Evolutionary conservation across 1,140 invertebrate species (phyloP).

Genomic region (Diploscapter pachys): DNA sequence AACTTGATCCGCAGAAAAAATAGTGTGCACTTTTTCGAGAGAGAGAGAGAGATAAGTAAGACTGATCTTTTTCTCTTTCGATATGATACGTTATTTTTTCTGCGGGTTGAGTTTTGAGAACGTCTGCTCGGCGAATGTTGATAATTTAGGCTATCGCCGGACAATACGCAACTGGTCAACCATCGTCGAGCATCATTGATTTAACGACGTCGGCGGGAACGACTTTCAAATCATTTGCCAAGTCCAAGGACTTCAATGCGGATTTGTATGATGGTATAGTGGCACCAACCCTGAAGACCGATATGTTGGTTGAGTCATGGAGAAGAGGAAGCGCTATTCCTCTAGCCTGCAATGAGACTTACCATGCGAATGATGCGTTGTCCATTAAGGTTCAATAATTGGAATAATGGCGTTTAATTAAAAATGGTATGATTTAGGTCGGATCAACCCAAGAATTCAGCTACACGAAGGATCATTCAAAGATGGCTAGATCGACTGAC

Average conservation of each 20-base stretch:
- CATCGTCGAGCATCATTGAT: slow-evolving; percentile 20
- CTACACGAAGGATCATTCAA: slow-evolving; percentile 46
- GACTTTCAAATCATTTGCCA: slow-evolving; percentile 40
- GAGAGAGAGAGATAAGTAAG: no score
- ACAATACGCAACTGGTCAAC: slow-evolving; percentile 34
- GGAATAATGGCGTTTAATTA: slow-evolving; percentile 3
- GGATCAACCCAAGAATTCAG: slow-evolving; percentile 36
- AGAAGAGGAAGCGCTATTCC: no score
- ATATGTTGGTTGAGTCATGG: slow-evolving; percentile 43
- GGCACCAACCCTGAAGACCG: slow-evolving; percentile 36
- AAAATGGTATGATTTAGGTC: slow-evolving; percentile 28
- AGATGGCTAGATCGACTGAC: slow-evolving; percentile 35
- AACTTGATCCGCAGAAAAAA: no score
- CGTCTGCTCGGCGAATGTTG: no score
- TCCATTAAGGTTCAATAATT: background rate
- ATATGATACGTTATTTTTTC: no score
- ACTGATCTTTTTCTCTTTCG: no score
- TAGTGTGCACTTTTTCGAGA: no score
- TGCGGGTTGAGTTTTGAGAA: no score
- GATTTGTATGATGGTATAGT: slow-evolving; percentile 41
- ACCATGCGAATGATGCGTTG: no score
- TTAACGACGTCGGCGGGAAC: slow-evolving; percentile 23
- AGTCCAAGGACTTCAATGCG: slow-evolving; percentile 37
- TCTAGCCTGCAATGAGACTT: background rate
- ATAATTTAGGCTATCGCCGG: slow-evolving; percentile 35